Evolutionary conservation across 2,113 vertebrate species (phyloP).

Genomic region (Cyprinodon tularosa): DNA sequence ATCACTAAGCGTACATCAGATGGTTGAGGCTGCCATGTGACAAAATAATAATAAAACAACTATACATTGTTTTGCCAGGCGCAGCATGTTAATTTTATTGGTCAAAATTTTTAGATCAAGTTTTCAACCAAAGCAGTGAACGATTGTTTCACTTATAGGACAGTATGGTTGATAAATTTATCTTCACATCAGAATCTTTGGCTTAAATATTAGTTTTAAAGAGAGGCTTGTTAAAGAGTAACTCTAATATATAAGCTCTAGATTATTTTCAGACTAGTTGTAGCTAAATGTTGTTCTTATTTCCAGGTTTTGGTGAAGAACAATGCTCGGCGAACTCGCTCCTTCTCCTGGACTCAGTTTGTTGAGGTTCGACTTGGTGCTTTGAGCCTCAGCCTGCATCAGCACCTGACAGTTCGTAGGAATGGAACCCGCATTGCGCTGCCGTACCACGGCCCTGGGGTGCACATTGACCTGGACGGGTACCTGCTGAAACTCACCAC

Average conservation of each 20-base stretch:
- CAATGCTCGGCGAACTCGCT: slow-evolving; percentile 91
- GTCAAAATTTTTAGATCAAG: too few species aligned
- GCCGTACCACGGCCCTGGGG: slow-evolving; percentile 86
- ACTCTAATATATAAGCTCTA: background rate
- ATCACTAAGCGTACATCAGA: too few species aligned
- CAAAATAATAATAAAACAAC: too few species aligned
- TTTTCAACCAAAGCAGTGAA: background rate
- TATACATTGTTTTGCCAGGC: too few species aligned
- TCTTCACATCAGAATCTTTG: background rate
- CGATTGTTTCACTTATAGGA: background rate
- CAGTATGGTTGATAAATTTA: background rate
- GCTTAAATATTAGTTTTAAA: background rate
- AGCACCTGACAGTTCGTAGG: slow-evolving; percentile 93
- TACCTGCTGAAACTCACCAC: slow-evolving; percentile 96
- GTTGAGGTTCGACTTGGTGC: slow-evolving; percentile 88
- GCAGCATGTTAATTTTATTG: too few species aligned
- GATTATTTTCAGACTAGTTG: background rate
- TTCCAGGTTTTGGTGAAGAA: slow-evolving; percentile 91
- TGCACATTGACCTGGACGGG: slow-evolving; percentile 93
- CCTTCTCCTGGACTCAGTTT: slow-evolving; percentile 98
- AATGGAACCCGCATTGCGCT: slow-evolving; percentile 93
- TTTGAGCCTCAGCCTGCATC: slow-evolving; percentile 89
- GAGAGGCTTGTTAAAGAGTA: too few species aligned
- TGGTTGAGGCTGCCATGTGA: too few species aligned
- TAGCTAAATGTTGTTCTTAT: background rate